Base-by-base conservation (phyloP, 2,888 invertebrate genomes). In the Cephus spinipes region DNA sequence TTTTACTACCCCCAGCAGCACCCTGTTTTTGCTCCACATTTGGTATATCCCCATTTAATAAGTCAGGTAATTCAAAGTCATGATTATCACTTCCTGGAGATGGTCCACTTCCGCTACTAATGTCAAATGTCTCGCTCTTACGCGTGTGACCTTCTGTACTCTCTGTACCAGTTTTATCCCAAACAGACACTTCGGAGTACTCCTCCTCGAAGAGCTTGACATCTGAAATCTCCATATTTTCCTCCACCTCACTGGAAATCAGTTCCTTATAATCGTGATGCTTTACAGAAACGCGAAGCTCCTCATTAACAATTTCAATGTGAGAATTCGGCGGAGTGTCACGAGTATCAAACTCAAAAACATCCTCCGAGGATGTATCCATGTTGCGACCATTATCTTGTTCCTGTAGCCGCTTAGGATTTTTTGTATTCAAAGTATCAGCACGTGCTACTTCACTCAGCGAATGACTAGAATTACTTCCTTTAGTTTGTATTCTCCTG, bases 261-360 rank as follows among this genome's bases (percentile, higher is more conserved):
- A 87, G 81, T 73, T 89, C 89, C 11, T 86, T 86, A 35, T 87
- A 87, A 23, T 90, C 89, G 35, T 86, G 86, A 23, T 85, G 84
- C 32, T 88, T 88, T 0, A 85, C 77, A 30, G 86, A 88, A 0
- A 83, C 80, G 4, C 85, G 83, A 34, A 88, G 74, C 69, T 88
- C 88, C 4, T 89, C 87, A 35, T 86, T 86, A 3, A 85, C 79
- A 0, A 89, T 83, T 77, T 91, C 91, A 0, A 91, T 88, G 75
- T 91, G 91, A 32, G 91, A 91, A 80, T 91, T 91, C 0, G 91
- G 91, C 0, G 91, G 91, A 1, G 91, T 91, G 12, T 91, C 90
- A 23, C 88, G 86, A 3, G 82, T 77, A 4, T 90, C 91, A 74
- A 88, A 90, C 40, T 90, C 90, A 15, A 89, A 87, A 4, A 86